Evolutionary conservation across 2,797 vertebrate species (phyloP).

Genomic region (Falco peregrinus): DNA sequence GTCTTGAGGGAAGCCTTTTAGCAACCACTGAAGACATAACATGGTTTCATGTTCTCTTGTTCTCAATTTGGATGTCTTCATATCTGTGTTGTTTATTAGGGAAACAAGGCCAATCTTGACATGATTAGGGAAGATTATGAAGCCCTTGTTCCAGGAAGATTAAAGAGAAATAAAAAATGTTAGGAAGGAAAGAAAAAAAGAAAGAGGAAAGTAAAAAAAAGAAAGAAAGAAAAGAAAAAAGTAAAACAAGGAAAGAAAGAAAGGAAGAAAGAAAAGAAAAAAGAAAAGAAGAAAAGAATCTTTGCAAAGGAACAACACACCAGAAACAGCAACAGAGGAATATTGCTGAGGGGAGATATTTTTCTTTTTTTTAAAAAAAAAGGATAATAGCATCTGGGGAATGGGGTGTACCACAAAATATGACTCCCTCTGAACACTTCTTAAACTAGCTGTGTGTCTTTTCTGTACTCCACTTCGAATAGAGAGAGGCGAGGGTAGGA

Average conservation of each 20-base stretch:
- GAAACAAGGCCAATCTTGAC: not conserved
- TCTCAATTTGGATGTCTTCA: not conserved
- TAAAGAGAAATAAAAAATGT: not conserved
- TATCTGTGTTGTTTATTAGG: not conserved
- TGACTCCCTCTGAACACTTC: not conserved
- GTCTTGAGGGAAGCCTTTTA: not conserved
- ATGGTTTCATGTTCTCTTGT: not conserved
- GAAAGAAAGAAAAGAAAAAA: not conserved
- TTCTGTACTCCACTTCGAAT: not conserved
- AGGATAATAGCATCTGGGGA: not conserved
- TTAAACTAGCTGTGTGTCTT: not conserved
- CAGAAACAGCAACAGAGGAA: not conserved
- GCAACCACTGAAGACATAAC: not conserved
- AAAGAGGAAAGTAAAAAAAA: not conserved
- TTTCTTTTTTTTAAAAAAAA: not conserved
- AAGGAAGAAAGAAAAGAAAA: too few species aligned
- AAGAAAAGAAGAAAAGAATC: not conserved
- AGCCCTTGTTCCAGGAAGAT: not conserved
- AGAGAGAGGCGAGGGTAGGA: not conserved
- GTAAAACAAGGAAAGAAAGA: accelerated
- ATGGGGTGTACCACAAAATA: not conserved
- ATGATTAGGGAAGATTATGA: not conserved
- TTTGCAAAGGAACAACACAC: not conserved
- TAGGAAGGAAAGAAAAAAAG: accelerated
- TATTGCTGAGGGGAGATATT: not conserved